Base-by-base conservation (phyloP, 2,888 invertebrate genomes). In the Eurytoma adleriae region DNA sequence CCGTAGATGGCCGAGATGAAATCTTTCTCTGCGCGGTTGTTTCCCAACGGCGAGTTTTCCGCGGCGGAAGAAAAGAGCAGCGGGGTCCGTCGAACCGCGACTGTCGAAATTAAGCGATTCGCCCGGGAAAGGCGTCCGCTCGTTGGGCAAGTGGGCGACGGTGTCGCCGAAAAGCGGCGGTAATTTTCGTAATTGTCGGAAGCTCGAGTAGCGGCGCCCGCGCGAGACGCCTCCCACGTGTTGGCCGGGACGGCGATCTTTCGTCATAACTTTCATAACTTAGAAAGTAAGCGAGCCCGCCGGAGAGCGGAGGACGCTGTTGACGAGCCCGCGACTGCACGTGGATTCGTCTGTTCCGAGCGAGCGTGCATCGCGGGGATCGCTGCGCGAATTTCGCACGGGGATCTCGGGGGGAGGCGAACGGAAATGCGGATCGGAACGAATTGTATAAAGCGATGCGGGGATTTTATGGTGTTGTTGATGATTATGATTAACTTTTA, bases 201-300 rank as follows among this genome's bases (percentile, higher is more conserved):
- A 64, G 52, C 67, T 20, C 20, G n/a, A 18, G 16, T 5, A n/a
- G 24, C 24, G 24, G 0, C 67, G n/a, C 3, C 27, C 59, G 4
- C 59, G 18, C 4, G 59, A 2, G 3, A 12, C 50, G 64, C 56
- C 20, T 56, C 16, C 61, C 52, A 64, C 64, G 56, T 24, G 18
- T 48, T 7, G 7, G 20, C 16, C 18, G 52, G 18, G 20, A 16
- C 16, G 27, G 62, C 10, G 13, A 48, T 59, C 76, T 80, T 80
- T 78, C 69, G 52, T 77, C 77, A 77, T 52, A 74, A 80, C 77
- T 80, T 80, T 80, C 80, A 80, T 80, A 80, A 76, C 80, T 80
- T 78, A 59, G 77, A 74, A 78, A 80, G 77, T 80, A 16, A 59
- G 54, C 54, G 24, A 40, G 20, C 4, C 27, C 14, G 27, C 24